These are phyloP conservation scores for Amazona ochrocephala DNA, from an alignment of 2,797 vertebrate genomes.

Conservation along the genomic window DNA sequence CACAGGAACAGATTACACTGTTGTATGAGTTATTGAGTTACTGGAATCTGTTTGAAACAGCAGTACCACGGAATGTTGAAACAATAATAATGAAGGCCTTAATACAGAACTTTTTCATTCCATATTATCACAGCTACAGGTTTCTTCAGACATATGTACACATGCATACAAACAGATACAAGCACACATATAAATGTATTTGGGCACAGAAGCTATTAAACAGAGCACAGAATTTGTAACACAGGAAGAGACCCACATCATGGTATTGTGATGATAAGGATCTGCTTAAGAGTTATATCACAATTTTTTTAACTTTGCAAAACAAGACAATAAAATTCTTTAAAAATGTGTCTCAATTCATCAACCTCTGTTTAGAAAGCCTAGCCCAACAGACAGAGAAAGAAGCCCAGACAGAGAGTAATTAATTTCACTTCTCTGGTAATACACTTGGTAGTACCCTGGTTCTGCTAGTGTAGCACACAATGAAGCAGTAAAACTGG, in stretches of 20 bases:
- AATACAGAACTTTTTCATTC: neutral
- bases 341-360: neutral
- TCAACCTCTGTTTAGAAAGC: neutral
- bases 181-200: neutral
- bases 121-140: neutral
- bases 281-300: neutral
- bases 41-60: neutral
- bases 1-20: neutral
- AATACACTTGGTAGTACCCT: neutral
- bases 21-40: neutral
- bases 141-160: neutral
- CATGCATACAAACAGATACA: neutral
- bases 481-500: neutral
- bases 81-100: neutral
- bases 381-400: neutral
- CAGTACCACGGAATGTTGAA: neutral
- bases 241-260: neutral
- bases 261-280: neutral
- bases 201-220: neutral
- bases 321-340: neutral
- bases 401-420: neutral
- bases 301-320: neutral
- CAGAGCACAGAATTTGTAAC: neutral
- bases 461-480: neutral
- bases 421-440: neutral